Evolutionary conservation across 2,888 invertebrate species (phyloP).

Genomic region (Bombyx huttoni): DNA sequence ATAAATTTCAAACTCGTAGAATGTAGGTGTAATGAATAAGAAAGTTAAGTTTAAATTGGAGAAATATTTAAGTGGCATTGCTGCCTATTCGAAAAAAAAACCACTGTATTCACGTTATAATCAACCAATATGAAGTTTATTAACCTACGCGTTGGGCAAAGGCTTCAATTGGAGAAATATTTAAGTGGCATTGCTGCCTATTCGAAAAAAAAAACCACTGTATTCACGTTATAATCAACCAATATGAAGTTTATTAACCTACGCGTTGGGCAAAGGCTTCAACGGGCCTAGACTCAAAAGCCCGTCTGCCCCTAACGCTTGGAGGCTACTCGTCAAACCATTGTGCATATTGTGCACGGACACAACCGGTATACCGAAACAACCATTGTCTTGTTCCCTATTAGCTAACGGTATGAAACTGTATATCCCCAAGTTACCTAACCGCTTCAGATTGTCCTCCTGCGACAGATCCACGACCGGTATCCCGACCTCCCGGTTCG

Average conservation of each 20-base stretch:
- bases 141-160: constrained; percentile 50
- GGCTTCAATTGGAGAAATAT: too few species aligned
- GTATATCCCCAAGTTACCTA: constrained; percentile 78
- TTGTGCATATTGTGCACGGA: constrained; percentile 76
- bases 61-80: not conserved
- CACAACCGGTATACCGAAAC: constrained; percentile 80
- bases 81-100: not conserved
- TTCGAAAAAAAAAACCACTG: not conserved
- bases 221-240: not conserved
- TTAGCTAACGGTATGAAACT: constrained; percentile 82
- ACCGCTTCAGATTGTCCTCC: constrained; percentile 75
- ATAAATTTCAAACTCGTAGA: not conserved
- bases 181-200: too few species aligned
- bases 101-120: not conserved
- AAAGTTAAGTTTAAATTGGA: too few species aligned
- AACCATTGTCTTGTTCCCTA: constrained; percentile 73
- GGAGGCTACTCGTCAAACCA: constrained; percentile 69
- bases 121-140: not conserved
- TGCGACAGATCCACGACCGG: constrained; percentile 82
- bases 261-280: constrained; percentile 68
- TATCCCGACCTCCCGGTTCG: constrained; percentile 75
- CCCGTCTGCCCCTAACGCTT: constrained; percentile 78
- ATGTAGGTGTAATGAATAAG: too few species aligned
- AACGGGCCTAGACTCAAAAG: constrained; percentile 81
- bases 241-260: constrained; percentile 8